Conservation (phyloP, 2,797 vertebrate species). For the Psittacula derbiana region DNA sequence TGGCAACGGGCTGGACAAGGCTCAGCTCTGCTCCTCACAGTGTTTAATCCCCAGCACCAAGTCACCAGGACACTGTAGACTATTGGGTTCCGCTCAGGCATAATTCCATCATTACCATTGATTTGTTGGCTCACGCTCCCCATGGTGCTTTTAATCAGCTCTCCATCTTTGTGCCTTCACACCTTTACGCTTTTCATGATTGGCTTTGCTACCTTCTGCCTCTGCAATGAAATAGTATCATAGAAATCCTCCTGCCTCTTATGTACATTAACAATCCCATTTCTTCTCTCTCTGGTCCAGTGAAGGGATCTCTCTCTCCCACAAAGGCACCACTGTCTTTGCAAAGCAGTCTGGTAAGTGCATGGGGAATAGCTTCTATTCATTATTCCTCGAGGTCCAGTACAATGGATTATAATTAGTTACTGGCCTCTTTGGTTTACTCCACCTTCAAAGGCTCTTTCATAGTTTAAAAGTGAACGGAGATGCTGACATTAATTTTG, state of each 20-base stretch:
- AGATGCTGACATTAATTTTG: constrained; percentile 49
- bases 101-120: constrained; percentile 61
- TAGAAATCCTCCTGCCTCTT: constrained; percentile 56
- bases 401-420: constrained; percentile 53
- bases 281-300: constrained; percentile 61
- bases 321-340: constrained; percentile 46
- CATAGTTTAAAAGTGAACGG: constrained; percentile 31
- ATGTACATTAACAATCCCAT: constrained; percentile 60
- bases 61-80: not conserved
- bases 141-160: constrained; percentile 64
- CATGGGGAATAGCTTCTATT: constrained; percentile 17
- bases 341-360: not conserved
- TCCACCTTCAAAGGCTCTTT: constrained; percentile 28
- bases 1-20: not conserved
- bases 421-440: constrained; percentile 45
- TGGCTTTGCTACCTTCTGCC: constrained; percentile 60
- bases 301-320: constrained; percentile 50
- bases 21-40: not conserved
- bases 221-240: constrained; percentile 54
- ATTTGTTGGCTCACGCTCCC: constrained; percentile 45
- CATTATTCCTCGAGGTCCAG: constrained; percentile 37
- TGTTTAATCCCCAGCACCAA: not conserved
- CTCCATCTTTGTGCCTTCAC: constrained; percentile 65
- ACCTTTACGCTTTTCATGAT: constrained; percentile 64
- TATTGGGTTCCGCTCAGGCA: constrained; percentile 28